phyloP scores from a whole-genome alignment of 23 tunicate genomes.

The Oikopleura dioica region DNA sequence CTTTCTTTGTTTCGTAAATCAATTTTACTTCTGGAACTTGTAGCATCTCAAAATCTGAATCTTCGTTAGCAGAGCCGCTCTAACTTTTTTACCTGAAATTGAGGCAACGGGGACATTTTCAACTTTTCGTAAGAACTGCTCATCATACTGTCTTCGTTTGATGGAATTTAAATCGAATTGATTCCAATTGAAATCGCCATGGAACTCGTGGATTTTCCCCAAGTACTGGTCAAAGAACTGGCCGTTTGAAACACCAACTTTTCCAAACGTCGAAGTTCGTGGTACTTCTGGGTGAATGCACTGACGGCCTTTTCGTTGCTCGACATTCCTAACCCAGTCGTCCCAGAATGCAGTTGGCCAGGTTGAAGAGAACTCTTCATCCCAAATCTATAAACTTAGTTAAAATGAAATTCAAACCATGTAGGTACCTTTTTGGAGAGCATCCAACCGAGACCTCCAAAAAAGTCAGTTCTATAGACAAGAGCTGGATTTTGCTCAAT shows the following conservation, averaged over 20 bases:
- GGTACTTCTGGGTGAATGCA: conserved; percentile 81
- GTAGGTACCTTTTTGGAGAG: neutral
- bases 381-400: conserved; percentile 21
- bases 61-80: no score
- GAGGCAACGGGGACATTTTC: conserved; percentile 2
- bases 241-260: conserved; percentile 63
- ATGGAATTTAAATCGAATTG: conserved; percentile 25
- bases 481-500: conserved; percentile 16
- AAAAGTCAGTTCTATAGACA: conserved; percentile 70
- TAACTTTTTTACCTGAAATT: neutral
- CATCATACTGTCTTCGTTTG: conserved; percentile 27
- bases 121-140: conserved; percentile 19
- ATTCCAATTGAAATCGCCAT: conserved; percentile 26
- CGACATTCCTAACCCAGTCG: conserved; percentile 76
- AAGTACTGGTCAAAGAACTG: conserved; percentile 73
- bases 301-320: conserved; percentile 34
- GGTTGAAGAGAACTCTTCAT: conserved; percentile 24
- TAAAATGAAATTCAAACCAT: neutral
- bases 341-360: conserved; percentile 96
- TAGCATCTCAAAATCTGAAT: no score
- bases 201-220: conserved; percentile 36
- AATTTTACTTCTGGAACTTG: no score
- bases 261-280: conserved; percentile 77
- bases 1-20: neutral
- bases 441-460: conserved; percentile 92